Evolutionary conservation across 2,888 invertebrate species (phyloP).

Genomic region (Herminia tarsipennalis): DNA sequence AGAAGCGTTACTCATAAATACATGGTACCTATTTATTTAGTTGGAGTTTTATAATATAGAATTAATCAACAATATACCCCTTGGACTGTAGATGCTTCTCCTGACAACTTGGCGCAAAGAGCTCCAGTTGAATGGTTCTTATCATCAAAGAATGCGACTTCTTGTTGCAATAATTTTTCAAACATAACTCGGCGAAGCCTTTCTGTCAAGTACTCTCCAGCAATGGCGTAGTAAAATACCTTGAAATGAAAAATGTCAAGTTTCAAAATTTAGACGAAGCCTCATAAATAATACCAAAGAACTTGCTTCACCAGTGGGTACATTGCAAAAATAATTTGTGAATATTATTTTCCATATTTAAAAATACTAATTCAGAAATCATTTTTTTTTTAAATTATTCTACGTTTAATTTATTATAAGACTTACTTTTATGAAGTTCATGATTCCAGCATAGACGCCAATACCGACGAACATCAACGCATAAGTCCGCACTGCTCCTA

Average conservation of each 20-base stretch:
- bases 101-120: slow-evolving; percentile 90
- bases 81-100: slow-evolving; percentile 92
- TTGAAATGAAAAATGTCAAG: too few relatives aligned
- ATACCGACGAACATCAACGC: slow-evolving; percentile 88
- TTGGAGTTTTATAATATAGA: too few relatives aligned
- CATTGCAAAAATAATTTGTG: too few relatives aligned
- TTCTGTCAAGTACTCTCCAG: slow-evolving; percentile 92
- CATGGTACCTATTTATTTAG: too few relatives aligned
- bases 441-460: slow-evolving; percentile 87
- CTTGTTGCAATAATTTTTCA: slow-evolving; percentile 88
- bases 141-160: slow-evolving; percentile 91
- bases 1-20: too few relatives aligned
- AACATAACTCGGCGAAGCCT: slow-evolving; percentile 89
- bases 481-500: slow-evolving; percentile 85
- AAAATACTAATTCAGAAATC: too few relatives aligned
- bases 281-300: too few relatives aligned
- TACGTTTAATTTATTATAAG: too few relatives aligned
- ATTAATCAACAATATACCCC: slow-evolving; percentile 88
- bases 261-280: too few relatives aligned
- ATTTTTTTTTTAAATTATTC: too few relatives aligned
- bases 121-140: slow-evolving; percentile 90
- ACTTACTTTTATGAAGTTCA: slow-evolving; percentile 88
- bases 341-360: too few relatives aligned
- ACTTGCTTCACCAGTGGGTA: too few relatives aligned
- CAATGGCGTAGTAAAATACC: slow-evolving; percentile 88